Evolutionary conservation across 2,888 invertebrate species (phyloP).

Genomic region (Spialia ferax): DNA sequence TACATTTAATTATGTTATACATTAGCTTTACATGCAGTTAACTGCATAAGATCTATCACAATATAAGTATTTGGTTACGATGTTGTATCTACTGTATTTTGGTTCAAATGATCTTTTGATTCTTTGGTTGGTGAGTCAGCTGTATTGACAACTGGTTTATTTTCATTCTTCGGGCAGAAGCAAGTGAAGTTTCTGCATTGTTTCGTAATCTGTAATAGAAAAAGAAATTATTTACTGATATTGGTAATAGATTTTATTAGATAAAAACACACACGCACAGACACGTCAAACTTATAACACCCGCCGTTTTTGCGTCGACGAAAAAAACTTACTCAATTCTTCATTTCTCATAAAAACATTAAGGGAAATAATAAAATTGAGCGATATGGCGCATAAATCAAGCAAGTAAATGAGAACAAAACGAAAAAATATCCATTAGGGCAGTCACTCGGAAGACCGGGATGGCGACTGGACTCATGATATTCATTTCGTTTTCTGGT

Average conservation of each 20-base stretch:
- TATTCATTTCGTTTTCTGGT: constrained; percentile 61
- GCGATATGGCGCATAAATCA: constrained; percentile 74
- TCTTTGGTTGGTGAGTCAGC: not conserved
- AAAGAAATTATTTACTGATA: not conserved
- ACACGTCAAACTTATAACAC: too few species aligned
- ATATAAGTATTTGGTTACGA: constrained; percentile 20
- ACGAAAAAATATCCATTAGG: constrained; percentile 72
- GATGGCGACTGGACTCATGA: constrained; percentile 68
- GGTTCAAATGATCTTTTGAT: not conserved
- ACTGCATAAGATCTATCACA: constrained; percentile 22
- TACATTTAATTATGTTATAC: not conserved
- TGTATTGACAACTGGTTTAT: not conserved
- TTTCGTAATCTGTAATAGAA: constrained; percentile 55
- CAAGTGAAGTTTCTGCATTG: constrained; percentile 60
- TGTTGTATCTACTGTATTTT: not conserved
- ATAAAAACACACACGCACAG: too few species aligned
- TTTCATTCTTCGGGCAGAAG: not conserved
- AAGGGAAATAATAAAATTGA: constrained; percentile 63
- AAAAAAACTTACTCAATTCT: constrained; percentile 13
- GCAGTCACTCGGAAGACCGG: constrained; percentile 76
- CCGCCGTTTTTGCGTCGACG: too few species aligned
- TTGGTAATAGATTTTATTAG: too few species aligned
- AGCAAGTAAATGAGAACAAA: constrained; percentile 68
- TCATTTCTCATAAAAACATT: constrained; percentile 32
- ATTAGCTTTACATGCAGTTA: constrained; percentile 28